phyloP scores from a whole-genome alignment of 2,113 vertebrate species.

The Podarcis cretensis region DNA sequence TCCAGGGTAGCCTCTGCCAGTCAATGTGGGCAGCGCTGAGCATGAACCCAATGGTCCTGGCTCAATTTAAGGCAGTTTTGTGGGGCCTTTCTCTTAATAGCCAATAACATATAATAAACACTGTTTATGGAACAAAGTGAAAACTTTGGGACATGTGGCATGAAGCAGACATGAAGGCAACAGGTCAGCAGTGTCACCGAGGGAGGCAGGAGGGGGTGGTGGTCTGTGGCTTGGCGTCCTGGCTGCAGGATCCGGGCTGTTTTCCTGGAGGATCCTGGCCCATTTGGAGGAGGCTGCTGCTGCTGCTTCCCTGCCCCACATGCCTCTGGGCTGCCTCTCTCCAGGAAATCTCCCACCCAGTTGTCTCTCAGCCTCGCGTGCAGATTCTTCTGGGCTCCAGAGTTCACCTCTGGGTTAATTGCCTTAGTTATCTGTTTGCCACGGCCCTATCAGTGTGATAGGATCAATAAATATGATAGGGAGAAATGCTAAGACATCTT shows the following conservation, averaged over 20 bases:
- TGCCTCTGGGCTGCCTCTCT: background rate
- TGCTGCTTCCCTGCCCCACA: background rate
- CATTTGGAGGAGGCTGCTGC: no score
- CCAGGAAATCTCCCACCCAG: background rate
- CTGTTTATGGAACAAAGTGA: background rate
- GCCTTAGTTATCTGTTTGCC: conserved; percentile 21
- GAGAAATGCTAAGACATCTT: conserved; percentile 18
- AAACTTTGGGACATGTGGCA: background rate
- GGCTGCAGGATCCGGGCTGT: background rate
- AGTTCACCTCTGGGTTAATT: conserved; percentile 31
- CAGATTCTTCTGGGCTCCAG: background rate
- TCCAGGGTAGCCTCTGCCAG: no score
- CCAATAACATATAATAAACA: background rate
- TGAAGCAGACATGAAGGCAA: no score
- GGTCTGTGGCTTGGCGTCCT: background rate
- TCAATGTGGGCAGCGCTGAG: no score
- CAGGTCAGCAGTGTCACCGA: background rate
- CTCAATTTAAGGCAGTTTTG: no score
- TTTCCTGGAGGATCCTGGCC: background rate
- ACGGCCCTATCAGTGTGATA: background rate
- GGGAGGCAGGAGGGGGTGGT: background rate
- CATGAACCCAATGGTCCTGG: no score
- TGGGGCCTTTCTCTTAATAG: background rate
- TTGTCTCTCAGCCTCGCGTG: accelerated
- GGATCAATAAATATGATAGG: conserved; percentile 10